phyloP scores from a whole-genome alignment of 1,140 invertebrate genomes.

The Mycetomoellerius zeteki region DNA sequence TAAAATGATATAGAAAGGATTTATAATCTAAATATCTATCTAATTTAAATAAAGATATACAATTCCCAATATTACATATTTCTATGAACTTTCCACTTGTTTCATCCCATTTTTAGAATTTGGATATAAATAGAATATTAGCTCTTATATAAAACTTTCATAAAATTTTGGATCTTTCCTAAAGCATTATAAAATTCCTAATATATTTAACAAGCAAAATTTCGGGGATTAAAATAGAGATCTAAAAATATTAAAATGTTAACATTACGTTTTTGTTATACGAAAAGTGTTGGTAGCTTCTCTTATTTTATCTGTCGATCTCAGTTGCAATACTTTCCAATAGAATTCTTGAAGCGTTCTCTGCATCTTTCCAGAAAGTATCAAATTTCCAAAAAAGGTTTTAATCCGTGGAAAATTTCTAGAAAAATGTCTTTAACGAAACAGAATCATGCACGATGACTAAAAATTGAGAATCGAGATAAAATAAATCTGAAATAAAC shows the following conservation, averaged over 20 bases:
- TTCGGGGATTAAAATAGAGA: background rate
- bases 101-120: constrained; percentile 6
- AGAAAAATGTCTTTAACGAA: constrained; percentile 5
- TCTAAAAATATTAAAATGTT: background rate
- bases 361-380: background rate
- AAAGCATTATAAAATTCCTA: background rate
- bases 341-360: constrained; percentile 8
- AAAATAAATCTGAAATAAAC: background rate
- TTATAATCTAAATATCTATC: background rate
- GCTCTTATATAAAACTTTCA: background rate
- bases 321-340: background rate
- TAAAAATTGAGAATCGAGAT: background rate
- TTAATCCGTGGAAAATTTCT: background rate
- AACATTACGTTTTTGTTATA: background rate
- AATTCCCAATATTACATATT: background rate
- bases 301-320: background rate
- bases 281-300: background rate
- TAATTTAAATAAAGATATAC: background rate
- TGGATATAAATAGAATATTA: background rate
- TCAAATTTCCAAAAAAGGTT: background rate
- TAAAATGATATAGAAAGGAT: background rate
- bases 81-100: background rate
- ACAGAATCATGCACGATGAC: background rate
- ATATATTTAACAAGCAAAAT: background rate
- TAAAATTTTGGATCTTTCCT: background rate